Evolutionary conservation across 2,888 invertebrate genomes (phyloP).

Genomic region (Empis livida): DNA sequence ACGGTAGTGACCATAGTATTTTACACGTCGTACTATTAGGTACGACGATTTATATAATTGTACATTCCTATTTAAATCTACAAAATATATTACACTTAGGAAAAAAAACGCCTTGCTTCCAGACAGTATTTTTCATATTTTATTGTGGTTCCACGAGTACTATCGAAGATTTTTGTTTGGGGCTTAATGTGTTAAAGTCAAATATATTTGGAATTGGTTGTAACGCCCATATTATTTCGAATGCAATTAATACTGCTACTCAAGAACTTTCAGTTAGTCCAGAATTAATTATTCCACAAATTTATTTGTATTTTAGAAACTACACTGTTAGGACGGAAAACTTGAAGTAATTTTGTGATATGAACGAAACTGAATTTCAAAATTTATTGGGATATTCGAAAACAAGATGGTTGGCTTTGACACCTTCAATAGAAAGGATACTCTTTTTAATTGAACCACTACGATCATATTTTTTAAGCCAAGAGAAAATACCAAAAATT

Average conservation of each 20-base stretch:
- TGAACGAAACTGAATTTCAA: not conserved
- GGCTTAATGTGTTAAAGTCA: no score
- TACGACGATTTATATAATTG: no score
- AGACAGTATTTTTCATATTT: no score
- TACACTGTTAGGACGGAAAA: conserved; percentile 14
- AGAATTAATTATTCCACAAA: not conserved
- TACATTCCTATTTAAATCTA: no score
- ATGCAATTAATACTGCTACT: not conserved
- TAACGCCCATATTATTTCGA: not conserved
- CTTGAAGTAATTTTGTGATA: conserved; percentile 2
- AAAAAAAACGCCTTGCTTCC: no score
- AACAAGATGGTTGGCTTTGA: not conserved
- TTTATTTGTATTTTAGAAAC: conserved; percentile 17
- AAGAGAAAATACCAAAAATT: conserved; percentile 1
- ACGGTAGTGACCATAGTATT: no score
- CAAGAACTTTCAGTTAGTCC: not conserved
- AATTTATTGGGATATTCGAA: not conserved
- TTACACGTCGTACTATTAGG: no score
- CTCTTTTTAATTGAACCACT: not conserved
- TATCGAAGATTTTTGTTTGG: no score
- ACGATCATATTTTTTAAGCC: conserved; percentile 1
- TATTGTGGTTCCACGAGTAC: no score
- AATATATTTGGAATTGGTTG: not conserved
- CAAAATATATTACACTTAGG: no score
- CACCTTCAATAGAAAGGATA: conserved; percentile 1